A percentile compares a stretch with the other conserved stretches of the same genome.
Conservation (phyloP, 2,888 invertebrate species). For the Drosophila kuntzei region DNA sequence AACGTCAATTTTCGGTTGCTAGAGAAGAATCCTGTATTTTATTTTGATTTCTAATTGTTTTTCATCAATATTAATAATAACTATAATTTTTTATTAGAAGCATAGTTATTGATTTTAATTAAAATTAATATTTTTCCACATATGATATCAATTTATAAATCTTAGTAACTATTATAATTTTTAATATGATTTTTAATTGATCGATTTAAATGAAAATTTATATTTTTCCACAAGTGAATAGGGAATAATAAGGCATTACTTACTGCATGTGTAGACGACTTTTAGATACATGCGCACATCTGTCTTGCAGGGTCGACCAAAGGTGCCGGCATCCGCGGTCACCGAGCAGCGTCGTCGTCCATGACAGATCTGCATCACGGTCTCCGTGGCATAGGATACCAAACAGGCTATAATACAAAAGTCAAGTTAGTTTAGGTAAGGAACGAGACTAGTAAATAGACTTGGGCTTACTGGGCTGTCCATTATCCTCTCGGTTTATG, state of each 20-base stretch:
- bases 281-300: conserved; percentile 93
- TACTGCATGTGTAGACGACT: conserved; percentile 95
- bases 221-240: neutral
- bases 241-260: conserved; percentile 84
- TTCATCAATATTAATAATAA: too few relatives aligned
- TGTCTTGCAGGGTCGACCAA: conserved; percentile 92
- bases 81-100: too few relatives aligned
- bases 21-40: too few relatives aligned
- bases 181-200: too few relatives aligned
- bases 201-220: neutral
- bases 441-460: too few relatives aligned
- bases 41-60: too few relatives aligned
- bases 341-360: conserved; percentile 92
- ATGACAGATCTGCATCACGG: conserved; percentile 94
- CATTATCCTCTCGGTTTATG: conserved; percentile 67
- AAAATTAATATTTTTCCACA: too few relatives aligned
- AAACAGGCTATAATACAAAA: conserved; percentile 89
- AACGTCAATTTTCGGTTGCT: too few relatives aligned
- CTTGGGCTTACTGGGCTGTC: conserved; percentile 78
- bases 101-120: too few relatives aligned
- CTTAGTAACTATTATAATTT: too few relatives aligned
- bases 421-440: neutral
- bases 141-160: too few relatives aligned
- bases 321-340: conserved; percentile 92
- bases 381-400: conserved; percentile 95